Percentiles rank a stretch among this genome's conserved stretches.
phyloP scores from a whole-genome alignment of 2,888 invertebrate species.

The Papilio gigon region DNA sequence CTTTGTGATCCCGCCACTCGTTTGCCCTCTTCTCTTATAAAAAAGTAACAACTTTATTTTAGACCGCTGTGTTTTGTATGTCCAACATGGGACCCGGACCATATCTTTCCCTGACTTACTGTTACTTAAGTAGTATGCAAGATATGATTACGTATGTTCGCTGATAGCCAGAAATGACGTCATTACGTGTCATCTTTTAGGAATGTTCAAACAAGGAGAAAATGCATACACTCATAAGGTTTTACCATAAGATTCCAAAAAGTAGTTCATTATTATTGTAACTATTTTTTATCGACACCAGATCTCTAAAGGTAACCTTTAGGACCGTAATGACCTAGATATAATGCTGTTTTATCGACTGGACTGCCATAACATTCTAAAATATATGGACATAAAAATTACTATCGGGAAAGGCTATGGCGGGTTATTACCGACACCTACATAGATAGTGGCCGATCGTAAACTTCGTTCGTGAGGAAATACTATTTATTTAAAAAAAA shows the following conservation, averaged over 20 bases:
- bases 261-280: slow-evolving; percentile 23
- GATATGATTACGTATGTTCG: not conserved
- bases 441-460: slow-evolving; percentile 20
- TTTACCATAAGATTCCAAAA: not conserved
- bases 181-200: too few relatives aligned
- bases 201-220: not conserved
- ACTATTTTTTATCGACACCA: slow-evolving; percentile 12
- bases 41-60: too few relatives aligned
- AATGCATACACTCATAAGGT: not conserved
- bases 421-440: slow-evolving; percentile 29
- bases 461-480: slow-evolving; percentile 20
- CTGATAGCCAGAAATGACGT: not conserved
- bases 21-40: too few relatives aligned
- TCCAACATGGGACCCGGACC: not conserved
- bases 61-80: too few relatives aligned
- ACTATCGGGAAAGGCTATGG: slow-evolving; percentile 28
- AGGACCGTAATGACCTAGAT: slow-evolving; percentile 21
- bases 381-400: slow-evolving; percentile 34
- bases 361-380: slow-evolving; percentile 26
- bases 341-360: slow-evolving; percentile 22
- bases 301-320: slow-evolving; percentile 9
- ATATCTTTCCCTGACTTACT: not conserved
- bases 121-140: not conserved
- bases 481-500: slow-evolving; percentile 7
- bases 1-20: too few relatives aligned